Evolutionary conservation across 2,113 vertebrate genomes (phyloP).

Genomic region (Irena cyanogastra): DNA sequence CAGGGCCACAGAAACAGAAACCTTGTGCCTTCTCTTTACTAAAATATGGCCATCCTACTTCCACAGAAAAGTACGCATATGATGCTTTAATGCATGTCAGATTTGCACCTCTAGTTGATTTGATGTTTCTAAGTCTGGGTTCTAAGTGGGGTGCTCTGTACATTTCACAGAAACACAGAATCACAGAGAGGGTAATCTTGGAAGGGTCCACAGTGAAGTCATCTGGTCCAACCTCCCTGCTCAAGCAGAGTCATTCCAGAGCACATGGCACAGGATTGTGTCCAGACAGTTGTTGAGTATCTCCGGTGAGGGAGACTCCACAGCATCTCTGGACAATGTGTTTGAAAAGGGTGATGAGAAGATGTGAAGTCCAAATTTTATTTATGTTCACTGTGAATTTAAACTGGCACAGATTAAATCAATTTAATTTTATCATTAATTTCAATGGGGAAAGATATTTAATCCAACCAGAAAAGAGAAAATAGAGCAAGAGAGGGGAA

Average conservation of each 20-base stretch:
- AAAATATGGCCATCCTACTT: not conserved
- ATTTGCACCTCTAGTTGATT: not conserved
- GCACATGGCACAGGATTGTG: not conserved
- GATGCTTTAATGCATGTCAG: not conserved
- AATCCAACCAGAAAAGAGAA: not conserved
- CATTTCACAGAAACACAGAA: not conserved
- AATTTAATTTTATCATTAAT: not conserved
- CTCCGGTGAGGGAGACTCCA: too few species aligned
- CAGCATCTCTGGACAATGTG: not conserved
- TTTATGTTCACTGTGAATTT: not conserved
- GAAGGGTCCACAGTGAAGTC: not conserved
- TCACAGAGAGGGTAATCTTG: not conserved
- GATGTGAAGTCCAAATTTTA: not conserved
- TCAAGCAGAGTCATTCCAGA: not conserved
- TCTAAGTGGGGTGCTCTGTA: not conserved
- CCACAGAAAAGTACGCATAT: not conserved
- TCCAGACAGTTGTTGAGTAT: not conserved
- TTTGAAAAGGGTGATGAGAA: not conserved
- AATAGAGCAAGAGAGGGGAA: accelerated
- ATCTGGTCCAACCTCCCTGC: not conserved
- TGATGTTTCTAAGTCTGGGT: not conserved
- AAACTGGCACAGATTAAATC: not conserved
- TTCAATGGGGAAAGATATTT: not conserved
- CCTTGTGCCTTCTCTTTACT: not conserved
- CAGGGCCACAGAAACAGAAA: not conserved